Conservation (phyloP, 2,888 invertebrate genomes). For the Byasa hedistus region DNA sequence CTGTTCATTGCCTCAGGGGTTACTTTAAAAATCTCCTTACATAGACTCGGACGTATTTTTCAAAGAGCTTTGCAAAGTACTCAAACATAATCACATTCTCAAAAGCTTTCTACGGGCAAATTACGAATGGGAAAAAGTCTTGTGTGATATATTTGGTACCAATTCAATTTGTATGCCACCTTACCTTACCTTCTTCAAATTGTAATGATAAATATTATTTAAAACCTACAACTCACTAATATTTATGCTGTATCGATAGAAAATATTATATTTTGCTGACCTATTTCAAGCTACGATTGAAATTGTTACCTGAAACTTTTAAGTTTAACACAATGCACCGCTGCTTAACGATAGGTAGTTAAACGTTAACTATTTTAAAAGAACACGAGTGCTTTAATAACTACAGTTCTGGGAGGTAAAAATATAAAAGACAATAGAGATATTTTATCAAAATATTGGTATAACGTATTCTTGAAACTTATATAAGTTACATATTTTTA, state of each 20-base stretch:
- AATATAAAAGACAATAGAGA: not conserved
- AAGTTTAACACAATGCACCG: too few relatives aligned
- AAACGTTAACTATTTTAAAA: too few relatives aligned
- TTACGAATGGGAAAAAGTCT: slow-evolving; percentile 23
- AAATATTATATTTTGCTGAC: too few relatives aligned
- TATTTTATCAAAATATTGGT: not conserved
- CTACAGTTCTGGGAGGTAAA: too few relatives aligned
- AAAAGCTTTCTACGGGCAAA: slow-evolving; percentile 18
- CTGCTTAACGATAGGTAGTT: too few relatives aligned
- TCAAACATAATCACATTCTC: slow-evolving; percentile 19
- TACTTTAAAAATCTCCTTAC: not conserved
- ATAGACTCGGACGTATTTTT: slow-evolving; percentile 8
- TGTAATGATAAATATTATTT: not conserved
- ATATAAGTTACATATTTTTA: slow-evolving; percentile 1
- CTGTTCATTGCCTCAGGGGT: not conserved
- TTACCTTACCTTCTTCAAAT: slow-evolving; percentile 2
- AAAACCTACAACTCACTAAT: not conserved
- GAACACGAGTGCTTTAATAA: too few relatives aligned
- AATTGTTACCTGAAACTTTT: too few relatives aligned
- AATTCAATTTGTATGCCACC: slow-evolving; percentile 19
- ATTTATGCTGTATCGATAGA: not conserved
- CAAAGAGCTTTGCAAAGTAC: slow-evolving; percentile 12
- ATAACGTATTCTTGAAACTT: not conserved
- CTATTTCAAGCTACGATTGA: too few relatives aligned
- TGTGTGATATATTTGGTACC: slow-evolving; percentile 15